phyloP scores from a whole-genome alignment of 2,888 invertebrate genomes.

The Lasioglossum calceatum region DNA sequence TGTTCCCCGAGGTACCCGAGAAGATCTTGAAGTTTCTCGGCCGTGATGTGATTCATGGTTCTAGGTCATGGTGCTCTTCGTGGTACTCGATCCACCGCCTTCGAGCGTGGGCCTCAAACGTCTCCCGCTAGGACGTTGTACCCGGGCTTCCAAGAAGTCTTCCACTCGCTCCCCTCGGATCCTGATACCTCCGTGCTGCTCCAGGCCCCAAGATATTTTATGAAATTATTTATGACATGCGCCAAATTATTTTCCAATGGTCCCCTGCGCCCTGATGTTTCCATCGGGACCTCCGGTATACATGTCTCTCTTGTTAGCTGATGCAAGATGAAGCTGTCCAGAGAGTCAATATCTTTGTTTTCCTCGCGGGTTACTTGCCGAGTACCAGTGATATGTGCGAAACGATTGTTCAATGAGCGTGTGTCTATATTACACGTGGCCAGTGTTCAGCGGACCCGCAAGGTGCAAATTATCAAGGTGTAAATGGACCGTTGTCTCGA shows the following conservation, averaged over 20 bases:
- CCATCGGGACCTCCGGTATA: neutral
- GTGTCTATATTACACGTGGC: neutral
- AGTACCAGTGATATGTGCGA: neutral
- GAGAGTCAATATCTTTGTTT: neutral
- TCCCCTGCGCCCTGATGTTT: neutral
- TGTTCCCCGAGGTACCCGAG: conserved; percentile 50
- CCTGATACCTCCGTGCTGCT: neutral
- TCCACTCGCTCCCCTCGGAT: neutral
- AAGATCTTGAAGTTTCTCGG: conserved; percentile 57
- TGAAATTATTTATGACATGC: neutral
- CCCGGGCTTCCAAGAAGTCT: conserved; percentile 40
- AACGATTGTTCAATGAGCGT: neutral
- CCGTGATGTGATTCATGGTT: conserved; percentile 70
- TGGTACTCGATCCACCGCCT: conserved; percentile 54
- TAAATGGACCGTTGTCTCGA: neutral
- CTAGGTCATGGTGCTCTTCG: conserved; percentile 64
- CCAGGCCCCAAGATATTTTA: neutral
- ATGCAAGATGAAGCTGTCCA: neutral
- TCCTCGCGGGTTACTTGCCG: neutral
- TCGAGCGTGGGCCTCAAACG: conserved; percentile 48
- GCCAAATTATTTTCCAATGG: neutral
- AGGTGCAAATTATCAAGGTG: neutral
- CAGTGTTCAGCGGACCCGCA: neutral
- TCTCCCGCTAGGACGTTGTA: conserved; percentile 37
- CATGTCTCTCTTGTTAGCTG: neutral